These are phyloP conservation scores for Crocuta crocuta DNA, from an alignment of 2,113 vertebrate genomes.

Conservation along the genomic window DNA sequence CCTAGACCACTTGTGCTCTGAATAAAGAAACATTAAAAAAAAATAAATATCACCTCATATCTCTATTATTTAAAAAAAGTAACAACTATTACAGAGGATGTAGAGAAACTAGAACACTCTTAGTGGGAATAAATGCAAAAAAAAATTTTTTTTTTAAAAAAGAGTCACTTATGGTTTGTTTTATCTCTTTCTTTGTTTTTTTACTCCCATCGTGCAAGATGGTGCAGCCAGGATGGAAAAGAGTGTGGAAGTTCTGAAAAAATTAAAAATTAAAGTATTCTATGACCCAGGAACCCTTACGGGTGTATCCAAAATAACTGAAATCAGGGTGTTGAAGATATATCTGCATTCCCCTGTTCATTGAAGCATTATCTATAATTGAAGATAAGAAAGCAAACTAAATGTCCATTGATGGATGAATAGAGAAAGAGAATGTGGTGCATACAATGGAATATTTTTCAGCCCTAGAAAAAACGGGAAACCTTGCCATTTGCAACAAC, in stretches of 20 bases:
- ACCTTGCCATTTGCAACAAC: background rate
- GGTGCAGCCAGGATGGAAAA: background rate
- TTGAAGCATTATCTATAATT: background rate
- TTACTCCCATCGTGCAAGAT: background rate
- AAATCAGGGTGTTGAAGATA: background rate
- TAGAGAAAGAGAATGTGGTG: background rate
- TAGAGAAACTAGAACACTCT: background rate
- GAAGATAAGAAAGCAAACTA: background rate
- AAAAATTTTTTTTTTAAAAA: too few relatives aligned
- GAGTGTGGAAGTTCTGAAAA: background rate
- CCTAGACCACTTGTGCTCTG: too few relatives aligned
- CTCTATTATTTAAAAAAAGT: background rate
- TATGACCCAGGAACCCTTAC: background rate
- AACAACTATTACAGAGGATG: background rate
- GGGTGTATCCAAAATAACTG: background rate
- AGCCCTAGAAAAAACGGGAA: background rate
- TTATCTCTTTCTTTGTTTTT: too few relatives aligned
- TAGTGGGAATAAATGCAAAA: background rate
- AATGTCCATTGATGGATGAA: background rate
- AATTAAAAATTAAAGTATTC: background rate
- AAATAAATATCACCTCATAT: background rate
- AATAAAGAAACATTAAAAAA: too few relatives aligned
- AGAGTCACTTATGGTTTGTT: too few relatives aligned
- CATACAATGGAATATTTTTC: background rate
- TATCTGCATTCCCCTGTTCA: background rate